These are phyloP conservation scores for Anolis carolinensis DNA, from an alignment of 2,113 vertebrate species.

Conservation along the genomic window DNA sequence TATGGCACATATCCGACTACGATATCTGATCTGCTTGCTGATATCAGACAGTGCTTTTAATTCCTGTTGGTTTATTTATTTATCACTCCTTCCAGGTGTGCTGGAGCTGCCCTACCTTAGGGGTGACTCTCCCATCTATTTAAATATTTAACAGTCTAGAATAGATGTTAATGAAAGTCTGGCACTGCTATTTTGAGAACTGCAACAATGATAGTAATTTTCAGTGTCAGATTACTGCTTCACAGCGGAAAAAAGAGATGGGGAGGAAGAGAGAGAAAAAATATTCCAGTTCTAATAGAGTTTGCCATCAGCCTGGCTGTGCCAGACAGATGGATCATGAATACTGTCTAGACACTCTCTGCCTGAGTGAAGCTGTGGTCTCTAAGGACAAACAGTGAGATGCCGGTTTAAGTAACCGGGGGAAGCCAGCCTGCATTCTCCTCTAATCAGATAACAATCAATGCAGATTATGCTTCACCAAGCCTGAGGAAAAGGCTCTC, in stretches of 20 bases:
- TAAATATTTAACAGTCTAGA: slow-evolving; percentile 96
- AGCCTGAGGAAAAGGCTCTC: slow-evolving; percentile 22
- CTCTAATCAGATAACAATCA: slow-evolving; percentile 71
- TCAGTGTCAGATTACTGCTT: slow-evolving; percentile 89
- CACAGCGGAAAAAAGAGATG: slow-evolving; percentile 71
- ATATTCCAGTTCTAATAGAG: slow-evolving; percentile 90
- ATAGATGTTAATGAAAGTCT: slow-evolving; percentile 95
- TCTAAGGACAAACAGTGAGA: slow-evolving; percentile 81
- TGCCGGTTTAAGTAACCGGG: slow-evolving; percentile 78
- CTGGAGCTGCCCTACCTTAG: slow-evolving; percentile 74
- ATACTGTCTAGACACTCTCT: slow-evolving; percentile 97
- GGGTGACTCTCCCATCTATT: slow-evolving; percentile 87
- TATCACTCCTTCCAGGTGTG: slow-evolving; percentile 66
- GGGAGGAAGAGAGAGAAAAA: slow-evolving; percentile 73
- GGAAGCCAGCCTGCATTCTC: slow-evolving; percentile 75
- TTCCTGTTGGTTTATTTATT: slow-evolving; percentile 38
- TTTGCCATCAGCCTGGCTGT: slow-evolving; percentile 90
- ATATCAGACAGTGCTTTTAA: slow-evolving; percentile 65
- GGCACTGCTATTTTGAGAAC: slow-evolving; percentile 86
- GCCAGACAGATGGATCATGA: slow-evolving; percentile 99
- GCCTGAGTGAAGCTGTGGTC: slow-evolving; percentile 82
- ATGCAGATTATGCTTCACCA: slow-evolving; percentile 52
- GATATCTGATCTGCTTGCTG: not conserved
- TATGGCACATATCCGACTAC: too few species aligned
- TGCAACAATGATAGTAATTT: slow-evolving; percentile 92